Conservation (phyloP, 1,140 invertebrate species). For the Drosophila parvula region DNA sequence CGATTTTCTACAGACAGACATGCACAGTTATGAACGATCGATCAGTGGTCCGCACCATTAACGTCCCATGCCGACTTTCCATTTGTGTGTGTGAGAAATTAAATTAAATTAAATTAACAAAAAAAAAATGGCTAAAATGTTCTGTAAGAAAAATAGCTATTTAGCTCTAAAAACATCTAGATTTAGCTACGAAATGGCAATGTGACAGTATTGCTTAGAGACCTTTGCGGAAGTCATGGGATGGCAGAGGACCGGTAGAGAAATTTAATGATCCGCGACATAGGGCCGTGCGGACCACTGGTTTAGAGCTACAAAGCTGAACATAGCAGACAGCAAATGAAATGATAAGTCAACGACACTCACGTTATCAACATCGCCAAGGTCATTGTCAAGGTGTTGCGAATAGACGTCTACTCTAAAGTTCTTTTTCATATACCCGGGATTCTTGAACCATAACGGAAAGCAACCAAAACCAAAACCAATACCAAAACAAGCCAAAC, state of each 20-base stretch:
- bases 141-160: too few relatives aligned
- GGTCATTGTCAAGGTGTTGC: conserved; percentile 93
- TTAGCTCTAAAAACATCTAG: too few relatives aligned
- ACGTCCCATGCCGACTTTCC: too few relatives aligned
- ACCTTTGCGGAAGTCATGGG: too few relatives aligned
- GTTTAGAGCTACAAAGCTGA: conserved; percentile 33
- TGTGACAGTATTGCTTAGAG: too few relatives aligned
- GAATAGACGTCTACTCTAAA: conserved; percentile 99
- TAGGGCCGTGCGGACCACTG: too few relatives aligned
- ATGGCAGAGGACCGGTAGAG: too few relatives aligned
- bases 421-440: conserved; percentile 99
- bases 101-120: too few relatives aligned
- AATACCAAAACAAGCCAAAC: conserved; percentile 37
- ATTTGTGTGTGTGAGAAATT: too few relatives aligned
- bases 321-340: conserved; percentile 39
- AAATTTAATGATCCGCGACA: too few relatives aligned
- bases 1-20: conserved; percentile 32
- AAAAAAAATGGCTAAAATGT: too few relatives aligned
- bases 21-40: conserved; percentile 41
- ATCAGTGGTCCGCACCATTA: neutral
- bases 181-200: too few relatives aligned
- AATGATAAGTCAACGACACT: conserved; percentile 84
- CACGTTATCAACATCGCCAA: conserved; percentile 92
- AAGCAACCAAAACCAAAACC: conserved; percentile 19
- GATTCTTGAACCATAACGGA: conserved; percentile 89